These are phyloP conservation scores for Paramormyrops kingsleyae DNA, from an alignment of 2,113 vertebrate species.

Conservation along the genomic window DNA sequence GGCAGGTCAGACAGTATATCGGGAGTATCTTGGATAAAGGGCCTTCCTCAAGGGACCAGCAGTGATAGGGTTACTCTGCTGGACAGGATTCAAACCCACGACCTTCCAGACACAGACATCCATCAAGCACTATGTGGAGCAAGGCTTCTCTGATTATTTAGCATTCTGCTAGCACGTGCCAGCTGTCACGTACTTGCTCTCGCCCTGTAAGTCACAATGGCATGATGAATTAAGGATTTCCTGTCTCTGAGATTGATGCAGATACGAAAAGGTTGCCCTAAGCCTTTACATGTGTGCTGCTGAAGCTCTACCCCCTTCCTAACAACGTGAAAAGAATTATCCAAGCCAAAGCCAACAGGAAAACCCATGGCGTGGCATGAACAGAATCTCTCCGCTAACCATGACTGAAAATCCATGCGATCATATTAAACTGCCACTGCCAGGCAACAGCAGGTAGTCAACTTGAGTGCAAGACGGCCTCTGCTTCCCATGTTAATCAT, in stretches of 20 bases:
- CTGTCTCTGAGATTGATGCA: background rate
- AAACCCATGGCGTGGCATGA: background rate
- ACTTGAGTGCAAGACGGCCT: background rate
- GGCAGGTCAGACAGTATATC: background rate
- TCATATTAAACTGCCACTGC: background rate
- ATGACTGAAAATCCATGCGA: background rate
- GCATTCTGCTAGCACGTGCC: background rate
- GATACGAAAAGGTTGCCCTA: background rate
- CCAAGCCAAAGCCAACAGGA: background rate
- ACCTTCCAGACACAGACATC: background rate
- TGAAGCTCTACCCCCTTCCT: background rate
- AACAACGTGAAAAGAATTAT: background rate
- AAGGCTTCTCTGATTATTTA: background rate
- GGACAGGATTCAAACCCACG: background rate
- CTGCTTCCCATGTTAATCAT: background rate
- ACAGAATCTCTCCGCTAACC: background rate
- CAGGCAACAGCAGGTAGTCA: background rate
- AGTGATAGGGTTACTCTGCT: background rate
- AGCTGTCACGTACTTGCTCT: background rate
- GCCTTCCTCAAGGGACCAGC: background rate
- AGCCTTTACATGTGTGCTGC: background rate
- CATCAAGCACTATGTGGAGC: background rate
- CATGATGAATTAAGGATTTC: background rate
- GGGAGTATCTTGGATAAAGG: background rate
- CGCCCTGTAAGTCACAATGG: background rate